phyloP scores from a whole-genome alignment of 2,113 vertebrate genomes.

The Zosterops lateralis region DNA sequence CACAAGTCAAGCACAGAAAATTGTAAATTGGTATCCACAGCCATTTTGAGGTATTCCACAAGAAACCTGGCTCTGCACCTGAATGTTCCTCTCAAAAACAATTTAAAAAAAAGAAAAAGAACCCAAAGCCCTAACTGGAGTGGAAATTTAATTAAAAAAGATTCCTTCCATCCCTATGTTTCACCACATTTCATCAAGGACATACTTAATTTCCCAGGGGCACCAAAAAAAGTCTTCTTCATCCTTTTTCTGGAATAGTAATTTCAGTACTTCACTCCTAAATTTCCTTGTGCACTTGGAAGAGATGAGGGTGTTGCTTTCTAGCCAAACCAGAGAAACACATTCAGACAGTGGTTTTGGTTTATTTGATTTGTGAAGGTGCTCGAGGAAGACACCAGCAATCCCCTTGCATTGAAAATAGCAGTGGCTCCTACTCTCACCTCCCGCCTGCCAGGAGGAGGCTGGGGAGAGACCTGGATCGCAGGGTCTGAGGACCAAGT shows the following conservation, averaged over 20 bases:
- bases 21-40: conserved; percentile 8
- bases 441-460: background rate
- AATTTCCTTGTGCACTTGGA: background rate
- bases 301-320: background rate
- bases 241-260: background rate
- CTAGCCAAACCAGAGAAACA: conserved; percentile 22
- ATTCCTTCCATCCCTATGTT: background rate
- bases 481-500: background rate
- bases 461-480: background rate
- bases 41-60: conserved; percentile 43
- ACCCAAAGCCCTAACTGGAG: background rate
- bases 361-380: background rate
- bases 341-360: conserved; percentile 27
- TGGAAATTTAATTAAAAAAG: background rate
- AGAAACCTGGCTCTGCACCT: conserved; percentile 39
- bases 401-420: background rate
- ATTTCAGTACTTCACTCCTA: background rate
- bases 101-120: background rate
- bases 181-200: background rate
- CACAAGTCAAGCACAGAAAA: conserved; percentile 31
- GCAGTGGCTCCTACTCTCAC: background rate
- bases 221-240: background rate
- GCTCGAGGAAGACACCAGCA: background rate
- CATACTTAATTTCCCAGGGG: background rate
- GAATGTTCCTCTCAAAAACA: conserved; percentile 36